phyloP scores from a whole-genome alignment of 2,888 invertebrate genomes.

The Neoitamus cyanurus region DNA sequence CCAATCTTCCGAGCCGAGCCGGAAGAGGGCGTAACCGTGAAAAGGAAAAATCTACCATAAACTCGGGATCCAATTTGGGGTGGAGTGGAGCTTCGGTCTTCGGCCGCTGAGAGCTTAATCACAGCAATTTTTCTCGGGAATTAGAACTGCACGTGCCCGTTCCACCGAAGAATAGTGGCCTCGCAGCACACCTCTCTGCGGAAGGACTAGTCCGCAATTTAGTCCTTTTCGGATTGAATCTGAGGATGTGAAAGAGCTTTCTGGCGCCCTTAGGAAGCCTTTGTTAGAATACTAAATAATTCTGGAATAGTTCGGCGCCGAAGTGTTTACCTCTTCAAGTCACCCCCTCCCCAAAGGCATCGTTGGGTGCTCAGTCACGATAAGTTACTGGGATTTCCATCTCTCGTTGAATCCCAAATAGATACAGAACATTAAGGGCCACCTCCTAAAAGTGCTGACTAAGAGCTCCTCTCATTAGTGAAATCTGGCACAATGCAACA shows the following conservation, averaged over 20 bases:
- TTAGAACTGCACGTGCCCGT: neutral
- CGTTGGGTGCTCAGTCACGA: conserved; percentile 5
- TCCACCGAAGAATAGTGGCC: neutral
- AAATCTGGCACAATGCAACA: neutral
- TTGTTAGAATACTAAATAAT: neutral
- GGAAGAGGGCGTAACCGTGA: conserved; percentile 37
- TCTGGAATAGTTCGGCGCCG: neutral
- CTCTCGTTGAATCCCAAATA: neutral
- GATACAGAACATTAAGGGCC: neutral
- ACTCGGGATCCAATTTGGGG: neutral
- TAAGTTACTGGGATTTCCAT: conserved; percentile 2
- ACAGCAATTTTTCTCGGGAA: conserved; percentile 32
- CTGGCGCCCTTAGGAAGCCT: neutral
- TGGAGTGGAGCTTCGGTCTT: neutral
- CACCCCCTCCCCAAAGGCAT: neutral
- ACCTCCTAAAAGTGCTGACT: conserved; percentile 7
- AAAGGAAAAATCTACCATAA: conserved; percentile 12
- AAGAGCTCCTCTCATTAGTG: conserved; percentile 25
- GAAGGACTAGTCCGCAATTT: neutral
- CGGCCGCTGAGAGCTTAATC: conserved; percentile 19
- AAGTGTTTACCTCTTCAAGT: neutral
- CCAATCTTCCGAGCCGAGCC: conserved; percentile 20
- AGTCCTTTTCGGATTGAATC: neutral
- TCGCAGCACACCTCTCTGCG: neutral
- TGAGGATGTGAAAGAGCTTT: neutral